Conservation (phyloP, 2,797 vertebrate species). For the Florisuga fusca region DNA sequence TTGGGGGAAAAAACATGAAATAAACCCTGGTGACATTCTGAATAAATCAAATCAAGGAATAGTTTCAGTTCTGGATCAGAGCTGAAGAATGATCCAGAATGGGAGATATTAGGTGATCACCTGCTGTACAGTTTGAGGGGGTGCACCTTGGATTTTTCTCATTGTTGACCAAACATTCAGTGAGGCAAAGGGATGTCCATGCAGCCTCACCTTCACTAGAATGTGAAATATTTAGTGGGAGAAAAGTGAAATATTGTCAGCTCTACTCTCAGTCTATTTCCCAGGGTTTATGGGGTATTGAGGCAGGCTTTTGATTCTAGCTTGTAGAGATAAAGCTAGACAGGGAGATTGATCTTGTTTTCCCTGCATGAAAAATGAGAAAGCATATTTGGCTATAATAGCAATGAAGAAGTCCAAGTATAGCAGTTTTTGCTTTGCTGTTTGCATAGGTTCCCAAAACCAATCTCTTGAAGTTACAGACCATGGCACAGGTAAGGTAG, state of each 20-base stretch:
- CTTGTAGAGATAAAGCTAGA: not conserved
- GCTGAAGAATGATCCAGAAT: not conserved
- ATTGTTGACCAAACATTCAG: fast-evolving
- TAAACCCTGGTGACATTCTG: not conserved
- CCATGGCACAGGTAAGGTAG: not conserved
- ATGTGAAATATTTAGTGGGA: not conserved
- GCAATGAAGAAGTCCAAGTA: not conserved
- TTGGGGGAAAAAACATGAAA: not conserved
- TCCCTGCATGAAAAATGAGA: not conserved
- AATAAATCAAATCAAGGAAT: not conserved
- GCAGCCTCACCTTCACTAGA: not conserved
- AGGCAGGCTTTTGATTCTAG: not conserved
- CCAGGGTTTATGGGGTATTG: fast-evolving
- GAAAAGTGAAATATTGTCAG: not conserved
- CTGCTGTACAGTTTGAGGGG: not conserved
- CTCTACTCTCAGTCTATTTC: not conserved
- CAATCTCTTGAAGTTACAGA: not conserved
- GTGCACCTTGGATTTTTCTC: not conserved
- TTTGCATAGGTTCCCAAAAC: not conserved
- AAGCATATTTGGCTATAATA: not conserved
- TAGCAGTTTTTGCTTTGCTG: not conserved
- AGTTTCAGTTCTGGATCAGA: not conserved
- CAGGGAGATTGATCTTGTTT: not conserved
- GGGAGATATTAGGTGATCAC: not conserved
- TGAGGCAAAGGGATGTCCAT: not conserved